A percentile compares a stretch with the other conserved stretches of the same genome.
These are phyloP conservation scores for Drepana arcuata DNA, from an alignment of 1,140 invertebrate genomes.

Conservation along the genomic window DNA sequence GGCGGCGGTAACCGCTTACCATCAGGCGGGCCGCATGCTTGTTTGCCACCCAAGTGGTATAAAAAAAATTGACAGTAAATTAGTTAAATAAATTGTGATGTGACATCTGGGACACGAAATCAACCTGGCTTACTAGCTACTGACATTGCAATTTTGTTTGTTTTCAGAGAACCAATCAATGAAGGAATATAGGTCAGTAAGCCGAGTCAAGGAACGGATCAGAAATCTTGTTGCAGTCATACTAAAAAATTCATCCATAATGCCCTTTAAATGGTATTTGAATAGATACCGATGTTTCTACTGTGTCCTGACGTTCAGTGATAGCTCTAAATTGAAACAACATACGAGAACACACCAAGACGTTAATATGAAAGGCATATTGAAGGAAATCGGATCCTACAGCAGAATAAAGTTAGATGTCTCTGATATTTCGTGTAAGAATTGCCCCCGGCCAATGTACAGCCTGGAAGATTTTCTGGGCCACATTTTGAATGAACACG, in stretches of 20 bases:
- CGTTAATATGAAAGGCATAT: conserved; percentile 1
- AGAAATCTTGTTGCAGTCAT: no score
- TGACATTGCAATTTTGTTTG: no score
- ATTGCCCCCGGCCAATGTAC: conserved; percentile 7
- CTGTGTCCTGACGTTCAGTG: conserved; percentile 5
- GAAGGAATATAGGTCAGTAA: no score
- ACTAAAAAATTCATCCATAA: conserved; percentile 10
- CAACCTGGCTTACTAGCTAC: no score
- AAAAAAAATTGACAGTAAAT: no score
- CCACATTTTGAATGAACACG: conserved; percentile 10
- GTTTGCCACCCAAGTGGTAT: no score
- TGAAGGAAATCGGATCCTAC: background rate
- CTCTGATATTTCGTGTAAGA: conserved; percentile 14
- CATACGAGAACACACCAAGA: conserved; percentile 7
- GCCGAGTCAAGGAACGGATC: no score
- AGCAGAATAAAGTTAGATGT: conserved; percentile 19
- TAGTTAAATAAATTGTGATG: no score
- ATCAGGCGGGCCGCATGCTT: no score
- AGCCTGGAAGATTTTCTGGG: conserved; percentile 14
- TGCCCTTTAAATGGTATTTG: conserved; percentile 15
- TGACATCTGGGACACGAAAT: no score
- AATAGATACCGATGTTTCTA: conserved; percentile 16
- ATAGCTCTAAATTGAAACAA: conserved; percentile 5
- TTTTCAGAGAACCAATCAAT: no score
- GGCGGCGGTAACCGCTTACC: no score